Evolutionary conservation across 2,113 vertebrate genomes (phyloP).

Genomic region (Xenopus laevis): DNA sequence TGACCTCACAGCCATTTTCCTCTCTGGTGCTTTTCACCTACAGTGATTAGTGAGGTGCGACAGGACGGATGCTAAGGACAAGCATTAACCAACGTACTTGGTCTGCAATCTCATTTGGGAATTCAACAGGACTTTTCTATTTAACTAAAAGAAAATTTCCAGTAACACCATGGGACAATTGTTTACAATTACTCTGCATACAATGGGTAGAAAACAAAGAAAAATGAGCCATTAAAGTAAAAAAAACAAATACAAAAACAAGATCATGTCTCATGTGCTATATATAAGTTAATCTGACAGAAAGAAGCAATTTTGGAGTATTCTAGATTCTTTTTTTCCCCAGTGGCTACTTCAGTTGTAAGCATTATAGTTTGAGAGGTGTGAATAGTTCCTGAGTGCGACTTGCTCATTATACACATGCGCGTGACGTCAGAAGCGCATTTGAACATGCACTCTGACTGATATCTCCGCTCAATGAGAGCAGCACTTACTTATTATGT

Average conservation of each 20-base stretch:
- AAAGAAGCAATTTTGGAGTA: too few relatives aligned
- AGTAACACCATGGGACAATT: neutral
- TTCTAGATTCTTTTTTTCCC: neutral
- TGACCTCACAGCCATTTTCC: slow-evolving; percentile 1
- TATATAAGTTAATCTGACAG: too few relatives aligned
- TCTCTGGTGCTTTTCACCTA: neutral
- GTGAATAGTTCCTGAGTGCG: too few relatives aligned
- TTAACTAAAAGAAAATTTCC: neutral
- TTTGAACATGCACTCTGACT: too few relatives aligned
- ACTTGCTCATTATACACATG: too few relatives aligned
- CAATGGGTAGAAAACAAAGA: neutral
- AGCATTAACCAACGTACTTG: neutral
- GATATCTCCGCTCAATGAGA: too few relatives aligned
- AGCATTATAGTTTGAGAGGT: too few relatives aligned
- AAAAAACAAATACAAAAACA: slow-evolving; percentile 6
- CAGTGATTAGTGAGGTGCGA: slow-evolving; percentile 11
- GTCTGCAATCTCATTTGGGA: neutral
- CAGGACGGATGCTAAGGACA: neutral
- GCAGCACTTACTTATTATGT: too few relatives aligned
- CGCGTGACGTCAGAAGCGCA: too few relatives aligned
- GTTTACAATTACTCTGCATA: slow-evolving; percentile 6
- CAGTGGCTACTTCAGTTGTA: too few relatives aligned
- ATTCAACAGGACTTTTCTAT: neutral
- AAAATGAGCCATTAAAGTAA: neutral
- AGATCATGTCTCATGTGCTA: too few relatives aligned